Percentiles rank a stretch among this genome's conserved stretches.
These are phyloP conservation scores for Carduelis carduelis DNA, from an alignment of 2,797 vertebrate genomes.

Conservation along the genomic window DNA sequence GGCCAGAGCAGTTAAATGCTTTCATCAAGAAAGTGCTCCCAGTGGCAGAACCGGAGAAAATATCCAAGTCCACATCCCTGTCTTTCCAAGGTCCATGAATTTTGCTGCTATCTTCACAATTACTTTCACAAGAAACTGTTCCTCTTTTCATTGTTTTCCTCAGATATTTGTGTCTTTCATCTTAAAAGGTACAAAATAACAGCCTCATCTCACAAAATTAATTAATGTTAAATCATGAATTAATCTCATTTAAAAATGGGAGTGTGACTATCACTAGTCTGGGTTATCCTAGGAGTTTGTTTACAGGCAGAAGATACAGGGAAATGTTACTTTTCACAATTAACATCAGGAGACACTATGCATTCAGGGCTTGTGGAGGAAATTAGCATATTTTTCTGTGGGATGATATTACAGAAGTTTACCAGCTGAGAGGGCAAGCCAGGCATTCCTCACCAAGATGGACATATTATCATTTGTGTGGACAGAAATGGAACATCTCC, in stretches of 20 bases:
- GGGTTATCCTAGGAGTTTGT: background rate
- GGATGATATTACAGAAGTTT: background rate
- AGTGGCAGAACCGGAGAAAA: background rate
- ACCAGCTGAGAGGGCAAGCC: background rate
- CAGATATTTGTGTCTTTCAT: background rate
- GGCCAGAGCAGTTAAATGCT: background rate
- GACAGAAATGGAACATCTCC: fast-evolving
- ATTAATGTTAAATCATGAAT: background rate
- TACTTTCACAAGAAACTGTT: background rate
- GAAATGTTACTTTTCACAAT: background rate
- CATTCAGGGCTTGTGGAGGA: background rate
- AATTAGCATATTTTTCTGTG: background rate
- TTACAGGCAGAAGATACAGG: background rate
- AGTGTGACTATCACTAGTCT: background rate
- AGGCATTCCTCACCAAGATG: background rate
- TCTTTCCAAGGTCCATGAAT: background rate
- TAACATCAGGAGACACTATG: background rate
- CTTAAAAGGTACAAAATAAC: background rate
- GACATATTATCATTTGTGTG: background rate
- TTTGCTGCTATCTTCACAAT: background rate
- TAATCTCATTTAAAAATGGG: background rate
- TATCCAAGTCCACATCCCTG: background rate
- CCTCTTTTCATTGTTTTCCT: background rate
- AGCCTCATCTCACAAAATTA: background rate
- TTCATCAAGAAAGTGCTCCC: background rate